These are phyloP conservation scores for Clamator glandarius DNA, from an alignment of 2,797 vertebrate genomes.

Conservation along the genomic window DNA sequence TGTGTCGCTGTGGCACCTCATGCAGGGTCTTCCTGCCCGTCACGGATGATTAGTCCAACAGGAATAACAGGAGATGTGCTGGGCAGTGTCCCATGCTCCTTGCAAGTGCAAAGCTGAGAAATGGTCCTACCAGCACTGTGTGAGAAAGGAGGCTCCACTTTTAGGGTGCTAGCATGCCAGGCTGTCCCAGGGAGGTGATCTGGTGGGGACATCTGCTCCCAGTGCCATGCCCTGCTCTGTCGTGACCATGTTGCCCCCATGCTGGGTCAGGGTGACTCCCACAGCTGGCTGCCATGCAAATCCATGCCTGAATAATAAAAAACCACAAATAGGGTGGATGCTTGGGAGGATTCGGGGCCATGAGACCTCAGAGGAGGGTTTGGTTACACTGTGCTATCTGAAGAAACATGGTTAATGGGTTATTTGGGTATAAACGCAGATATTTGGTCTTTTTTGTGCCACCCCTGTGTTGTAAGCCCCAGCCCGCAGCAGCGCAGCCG, in stretches of 20 bases:
- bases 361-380: too few species aligned
- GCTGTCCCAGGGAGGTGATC: rapidly evolving
- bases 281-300: rapidly evolving
- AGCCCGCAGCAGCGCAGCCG: too few species aligned
- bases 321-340: too few species aligned
- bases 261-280: background rate
- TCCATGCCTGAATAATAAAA: too few species aligned
- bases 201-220: background rate
- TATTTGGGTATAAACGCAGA: too few species aligned
- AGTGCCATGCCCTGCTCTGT: rapidly evolving
- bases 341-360: too few species aligned
- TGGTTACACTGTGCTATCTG: too few species aligned
- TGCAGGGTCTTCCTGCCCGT: background rate
- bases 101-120: rapidly evolving
- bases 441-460: too few species aligned
- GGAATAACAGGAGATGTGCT: rapidly evolving
- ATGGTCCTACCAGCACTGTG: rapidly evolving
- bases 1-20: rapidly evolving
- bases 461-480: too few species aligned
- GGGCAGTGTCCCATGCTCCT: rapidly evolving
- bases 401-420: too few species aligned
- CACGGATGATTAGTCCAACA: rapidly evolving
- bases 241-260: background rate
- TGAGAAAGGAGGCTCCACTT: rapidly evolving
- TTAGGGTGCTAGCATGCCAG: too few species aligned